Evolutionary conservation across 2,888 invertebrate species (phyloP), one percentile per base, ranked within the genome.

Genomic region (Melanostoma mellinum): DNA sequence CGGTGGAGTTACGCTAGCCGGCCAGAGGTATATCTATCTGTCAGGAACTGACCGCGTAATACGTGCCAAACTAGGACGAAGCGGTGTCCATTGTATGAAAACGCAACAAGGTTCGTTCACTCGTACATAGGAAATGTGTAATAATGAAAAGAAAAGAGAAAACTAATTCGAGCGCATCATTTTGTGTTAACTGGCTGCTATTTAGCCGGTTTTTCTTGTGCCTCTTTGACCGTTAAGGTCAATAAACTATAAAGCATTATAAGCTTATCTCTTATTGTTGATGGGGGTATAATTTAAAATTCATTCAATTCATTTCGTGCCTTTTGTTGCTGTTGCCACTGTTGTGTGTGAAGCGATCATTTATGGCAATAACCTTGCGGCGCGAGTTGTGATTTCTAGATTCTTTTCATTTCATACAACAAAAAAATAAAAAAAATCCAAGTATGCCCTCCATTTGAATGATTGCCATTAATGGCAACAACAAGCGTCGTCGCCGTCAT

Each of bases 11-110:
- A 97, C 97, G 94, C 94, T 97, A 93, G 97, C 97, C 90, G 97
- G 97, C 90, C 95, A 94, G 92, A 95, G 97, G 93, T 97, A 97
- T 94, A 97, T 97, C 93, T 97, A 97, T 94, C 95, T 97, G 92
- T 97, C 97, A 90, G 97, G 97, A 91, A 96, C 97, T 93, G 97
- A 97, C 92, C 95, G 96, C 92, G 97, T 97, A 90, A 96, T 97
- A 92, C 95, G 97, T 93, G 97, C 97, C 92, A 97, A 97, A 93
- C 94, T 97, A 89, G 97, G 97, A 92, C 97, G 97, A 93, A 96
- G 96, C 92, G 97, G 97, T 90, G 96, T 97, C 88, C 97, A 97
- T 92, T 97, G 97, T 96, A 97, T 97, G 97, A 97, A 97, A 94
- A 97, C 97, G 92, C 94, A 95, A 93, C 97, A 97, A 95, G 96